These are phyloP conservation scores for Coryphaenoides rupestris DNA, from an alignment of 2,113 vertebrate genomes.

Conservation along the genomic window DNA sequence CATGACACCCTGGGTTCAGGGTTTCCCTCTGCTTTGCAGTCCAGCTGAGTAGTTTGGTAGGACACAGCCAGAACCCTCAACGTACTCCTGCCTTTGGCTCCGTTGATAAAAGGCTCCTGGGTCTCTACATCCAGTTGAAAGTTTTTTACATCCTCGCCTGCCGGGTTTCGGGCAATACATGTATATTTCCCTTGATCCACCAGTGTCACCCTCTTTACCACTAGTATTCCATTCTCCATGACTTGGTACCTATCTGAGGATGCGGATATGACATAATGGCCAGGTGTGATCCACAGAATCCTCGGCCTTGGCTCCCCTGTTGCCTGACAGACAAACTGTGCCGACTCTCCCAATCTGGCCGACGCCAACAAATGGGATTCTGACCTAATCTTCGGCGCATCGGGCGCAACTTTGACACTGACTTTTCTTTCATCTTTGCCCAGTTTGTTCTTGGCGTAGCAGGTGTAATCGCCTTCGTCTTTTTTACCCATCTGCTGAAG, in stretches of 20 bases:
- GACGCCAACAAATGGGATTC: constrained; percentile 54
- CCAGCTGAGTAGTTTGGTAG: constrained; percentile 69
- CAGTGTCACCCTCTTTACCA: constrained; percentile 63
- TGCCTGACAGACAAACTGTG: constrained; percentile 63
- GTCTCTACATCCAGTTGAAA: constrained; percentile 62
- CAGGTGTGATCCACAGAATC: constrained; percentile 73
- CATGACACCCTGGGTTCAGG: constrained; percentile 70
- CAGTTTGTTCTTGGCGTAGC: constrained; percentile 73
- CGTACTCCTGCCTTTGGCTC: constrained; percentile 48
- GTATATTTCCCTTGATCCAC: constrained; percentile 71
- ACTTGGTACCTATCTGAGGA: constrained; percentile 60
- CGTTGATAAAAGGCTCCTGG: constrained; percentile 67
- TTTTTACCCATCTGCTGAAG: constrained; percentile 72
- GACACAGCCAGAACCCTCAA: constrained; percentile 60
- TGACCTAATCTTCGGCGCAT: constrained; percentile 56
- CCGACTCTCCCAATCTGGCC: constrained; percentile 56
- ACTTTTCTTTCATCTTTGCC: constrained; percentile 75
- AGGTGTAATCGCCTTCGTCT: constrained; percentile 78
- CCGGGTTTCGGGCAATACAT: constrained; percentile 70
- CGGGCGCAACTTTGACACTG: constrained; percentile 63
- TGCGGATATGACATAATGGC: constrained; percentile 59
- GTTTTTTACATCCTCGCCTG: constrained; percentile 71
- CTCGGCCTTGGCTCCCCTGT: constrained; percentile 63
- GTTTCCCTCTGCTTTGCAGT: constrained; percentile 70
- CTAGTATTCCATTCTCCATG: constrained; percentile 56